Percentiles rank a stretch among this genome's conserved stretches.
phyloP scores from a whole-genome alignment of 2,888 invertebrate genomes.

The Aproaerema taeniolella region DNA sequence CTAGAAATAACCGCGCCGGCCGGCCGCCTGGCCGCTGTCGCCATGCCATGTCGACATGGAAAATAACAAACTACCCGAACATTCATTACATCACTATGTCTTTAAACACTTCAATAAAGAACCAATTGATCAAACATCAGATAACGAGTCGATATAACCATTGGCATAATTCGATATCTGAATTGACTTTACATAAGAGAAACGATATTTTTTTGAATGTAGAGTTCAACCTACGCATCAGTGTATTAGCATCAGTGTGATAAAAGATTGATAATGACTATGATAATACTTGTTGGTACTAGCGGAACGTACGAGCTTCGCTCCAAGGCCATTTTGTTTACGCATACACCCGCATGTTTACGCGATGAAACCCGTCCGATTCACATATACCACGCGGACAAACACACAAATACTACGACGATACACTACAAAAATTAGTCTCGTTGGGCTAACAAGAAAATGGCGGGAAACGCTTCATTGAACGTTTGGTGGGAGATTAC shows the following conservation, averaged over 20 bases:
- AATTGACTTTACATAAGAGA: too few species aligned
- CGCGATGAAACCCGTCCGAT: slow-evolving; percentile 43
- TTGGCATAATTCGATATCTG: too few species aligned
- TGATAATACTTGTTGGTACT: slow-evolving; percentile 51
- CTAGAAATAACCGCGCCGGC: slow-evolving; percentile 58
- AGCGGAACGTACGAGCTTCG: slow-evolving; percentile 35
- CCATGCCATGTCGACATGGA: slow-evolving; percentile 2
- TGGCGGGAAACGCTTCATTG: slow-evolving; percentile 71
- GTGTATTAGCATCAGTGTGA: slow-evolving; percentile 37
- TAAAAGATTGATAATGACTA: slow-evolving; percentile 45
- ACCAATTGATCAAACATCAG: too few species aligned
- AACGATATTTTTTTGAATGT: too few species aligned
- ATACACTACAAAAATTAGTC: slow-evolving; percentile 40
- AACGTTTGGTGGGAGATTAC: slow-evolving; percentile 60
- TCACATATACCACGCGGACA: slow-evolving; percentile 28
- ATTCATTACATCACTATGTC: too few species aligned
- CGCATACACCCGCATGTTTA: slow-evolving; percentile 25
- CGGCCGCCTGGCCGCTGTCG: slow-evolving; percentile 25
- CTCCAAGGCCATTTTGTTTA: slow-evolving; percentile 70
- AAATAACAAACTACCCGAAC: background rate
- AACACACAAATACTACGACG: slow-evolving; percentile 26
- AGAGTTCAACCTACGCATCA: slow-evolving; percentile 13
- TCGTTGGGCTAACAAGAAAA: slow-evolving; percentile 44
- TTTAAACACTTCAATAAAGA: too few species aligned
- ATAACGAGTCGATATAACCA: too few species aligned